Percentiles rank a stretch among this genome's conserved stretches.
Evolutionary conservation across 2,888 invertebrate species (phyloP).

Genomic region (Leucophenga montana): DNA sequence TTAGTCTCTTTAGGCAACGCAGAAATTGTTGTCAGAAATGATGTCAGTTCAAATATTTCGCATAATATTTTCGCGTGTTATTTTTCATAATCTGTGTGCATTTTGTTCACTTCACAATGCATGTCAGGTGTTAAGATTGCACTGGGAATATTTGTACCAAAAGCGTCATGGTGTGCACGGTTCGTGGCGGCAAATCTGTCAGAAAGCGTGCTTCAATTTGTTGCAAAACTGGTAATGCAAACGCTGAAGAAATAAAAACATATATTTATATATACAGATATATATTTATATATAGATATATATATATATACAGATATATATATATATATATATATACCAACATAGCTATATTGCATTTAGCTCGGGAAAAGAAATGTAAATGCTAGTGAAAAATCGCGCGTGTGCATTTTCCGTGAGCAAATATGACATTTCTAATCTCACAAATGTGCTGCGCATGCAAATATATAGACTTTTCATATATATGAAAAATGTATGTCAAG

Average conservation of each 20-base stretch:
- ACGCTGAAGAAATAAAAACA: background rate
- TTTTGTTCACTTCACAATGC: conserved; percentile 42
- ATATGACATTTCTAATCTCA: conserved; percentile 26
- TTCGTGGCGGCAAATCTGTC: no score
- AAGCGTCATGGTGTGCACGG: no score
- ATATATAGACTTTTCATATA: conserved; percentile 2
- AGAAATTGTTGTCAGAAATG: conserved; percentile 31
- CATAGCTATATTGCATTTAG: no score
- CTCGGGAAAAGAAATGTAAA: background rate
- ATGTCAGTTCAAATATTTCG: background rate
- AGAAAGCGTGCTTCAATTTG: background rate
- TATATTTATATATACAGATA: no score
- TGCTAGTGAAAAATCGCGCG: conserved; percentile 1
- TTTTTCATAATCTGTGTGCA: conserved; percentile 11
- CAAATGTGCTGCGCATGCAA: conserved; percentile 22
- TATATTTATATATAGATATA: no score
- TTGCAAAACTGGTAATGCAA: conserved; percentile 1
- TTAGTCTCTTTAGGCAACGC: no score
- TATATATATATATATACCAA: no score
- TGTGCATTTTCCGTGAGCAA: conserved; percentile 7
- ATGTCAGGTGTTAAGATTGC: conserved; percentile 50
- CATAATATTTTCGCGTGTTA: conserved; percentile 2
- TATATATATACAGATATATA: no score
- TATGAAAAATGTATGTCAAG: conserved; percentile 25
- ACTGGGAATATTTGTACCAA: background rate